These are phyloP conservation scores for Leptinotarsa texana DNA, from an alignment of 1,140 invertebrate species.

Conservation along the genomic window DNA sequence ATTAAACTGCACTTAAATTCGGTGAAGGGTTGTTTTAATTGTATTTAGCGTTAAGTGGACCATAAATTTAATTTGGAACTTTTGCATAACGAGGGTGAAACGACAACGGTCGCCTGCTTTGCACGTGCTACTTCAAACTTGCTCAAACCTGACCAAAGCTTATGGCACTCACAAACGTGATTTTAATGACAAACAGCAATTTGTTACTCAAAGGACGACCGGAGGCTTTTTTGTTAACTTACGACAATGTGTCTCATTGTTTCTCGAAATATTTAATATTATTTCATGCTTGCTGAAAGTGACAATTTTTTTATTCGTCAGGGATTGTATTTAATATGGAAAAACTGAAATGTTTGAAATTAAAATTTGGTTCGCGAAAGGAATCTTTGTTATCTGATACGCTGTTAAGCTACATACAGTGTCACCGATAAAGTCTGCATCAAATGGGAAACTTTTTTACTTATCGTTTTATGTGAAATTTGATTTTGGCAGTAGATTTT, in stretches of 20 bases:
- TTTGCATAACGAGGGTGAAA: conserved; percentile 43
- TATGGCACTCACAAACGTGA: conserved; percentile 40
- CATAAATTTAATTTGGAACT: conserved; percentile 43
- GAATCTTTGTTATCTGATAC: too few species aligned
- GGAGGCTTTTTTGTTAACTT: background rate
- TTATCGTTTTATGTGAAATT: too few species aligned
- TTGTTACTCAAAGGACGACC: conserved; percentile 27
- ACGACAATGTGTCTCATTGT: conserved; percentile 24
- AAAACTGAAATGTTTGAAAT: too few species aligned
- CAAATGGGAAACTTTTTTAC: too few species aligned
- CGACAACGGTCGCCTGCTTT: conserved; percentile 22
- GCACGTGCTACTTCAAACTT: conserved; percentile 35
- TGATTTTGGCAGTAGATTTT: too few species aligned
- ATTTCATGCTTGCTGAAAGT: background rate
- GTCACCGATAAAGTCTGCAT: too few species aligned
- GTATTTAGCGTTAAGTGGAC: conserved; percentile 34
- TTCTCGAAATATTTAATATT: conserved; percentile 16
- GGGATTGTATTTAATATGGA: too few species aligned
- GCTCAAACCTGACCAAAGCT: conserved; percentile 35
- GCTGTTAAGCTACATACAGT: too few species aligned
- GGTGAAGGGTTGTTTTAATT: conserved; percentile 36
- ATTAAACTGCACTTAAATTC: conserved; percentile 29
- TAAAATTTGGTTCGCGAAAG: too few species aligned
- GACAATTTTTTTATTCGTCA: too few species aligned
- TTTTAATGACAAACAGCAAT: conserved; percentile 40